A percentile compares a stretch with the other conserved stretches of the same genome.
Evolutionary conservation across 1,140 invertebrate genomes (phyloP).

Genomic region (Vollenhovia emeryi): DNA sequence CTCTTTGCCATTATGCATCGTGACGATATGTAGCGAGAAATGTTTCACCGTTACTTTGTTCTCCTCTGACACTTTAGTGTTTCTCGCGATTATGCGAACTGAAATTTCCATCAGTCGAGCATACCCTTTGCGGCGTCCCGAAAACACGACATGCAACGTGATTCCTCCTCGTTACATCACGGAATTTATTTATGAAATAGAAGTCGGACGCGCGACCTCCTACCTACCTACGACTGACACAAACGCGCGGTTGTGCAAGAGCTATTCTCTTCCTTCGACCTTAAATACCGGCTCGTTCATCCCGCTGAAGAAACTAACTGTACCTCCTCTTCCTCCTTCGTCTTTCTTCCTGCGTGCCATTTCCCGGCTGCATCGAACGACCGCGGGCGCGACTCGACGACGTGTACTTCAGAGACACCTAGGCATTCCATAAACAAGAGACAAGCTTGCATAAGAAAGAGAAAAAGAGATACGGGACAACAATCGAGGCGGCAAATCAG

Average conservation of each 20-base stretch:
- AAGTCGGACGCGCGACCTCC: slow-evolving; percentile 73
- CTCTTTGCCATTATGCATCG: neutral
- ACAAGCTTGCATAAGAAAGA: neutral
- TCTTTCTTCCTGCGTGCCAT: slow-evolving; percentile 31
- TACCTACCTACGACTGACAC: slow-evolving; percentile 63
- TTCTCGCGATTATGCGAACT: neutral
- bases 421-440: neutral
- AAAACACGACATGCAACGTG: neutral
- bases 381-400: neutral
- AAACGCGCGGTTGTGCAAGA: slow-evolving; percentile 59
- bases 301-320: slow-evolving; percentile 47
- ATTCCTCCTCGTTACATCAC: slow-evolving; percentile 24
- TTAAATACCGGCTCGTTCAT: slow-evolving; percentile 62
- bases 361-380: slow-evolving; percentile 8
- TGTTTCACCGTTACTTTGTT: neutral
- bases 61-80: neutral
- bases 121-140: neutral
- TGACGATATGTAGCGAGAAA: neutral
- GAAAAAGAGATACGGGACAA: neutral
- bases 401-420: neutral
- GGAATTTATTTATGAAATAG: slow-evolving; percentile 77
- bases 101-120: neutral
- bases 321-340: slow-evolving; percentile 23
- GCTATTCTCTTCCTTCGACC: slow-evolving; percentile 62
- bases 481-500: neutral